A percentile compares a stretch with the other conserved stretches of the same genome.
Evolutionary conservation across 1,140 invertebrate species (phyloP).

Genomic region (Aphelinus certus): DNA sequence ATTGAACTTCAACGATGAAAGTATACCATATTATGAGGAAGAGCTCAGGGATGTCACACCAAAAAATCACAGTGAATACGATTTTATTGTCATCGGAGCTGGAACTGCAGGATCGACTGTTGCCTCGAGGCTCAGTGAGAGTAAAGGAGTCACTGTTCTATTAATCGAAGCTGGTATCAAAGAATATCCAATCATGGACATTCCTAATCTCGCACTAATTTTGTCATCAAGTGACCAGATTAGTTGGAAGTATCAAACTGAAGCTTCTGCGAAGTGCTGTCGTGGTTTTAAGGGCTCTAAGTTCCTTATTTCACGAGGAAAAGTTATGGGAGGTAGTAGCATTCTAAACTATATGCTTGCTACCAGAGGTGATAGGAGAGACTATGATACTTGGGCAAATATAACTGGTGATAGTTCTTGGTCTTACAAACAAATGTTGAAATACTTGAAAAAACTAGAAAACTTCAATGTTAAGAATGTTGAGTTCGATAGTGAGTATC

Average conservation of each 20-base stretch:
- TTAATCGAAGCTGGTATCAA: constrained; percentile 76
- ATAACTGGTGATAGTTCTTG: constrained; percentile 83
- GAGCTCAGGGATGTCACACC: background rate
- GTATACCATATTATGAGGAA: background rate
- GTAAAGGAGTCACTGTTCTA: constrained; percentile 70
- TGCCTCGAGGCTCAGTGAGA: constrained; percentile 73
- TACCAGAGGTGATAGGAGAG: constrained; percentile 81
- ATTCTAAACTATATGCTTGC: constrained; percentile 97
- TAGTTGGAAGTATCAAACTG: constrained; percentile 7
- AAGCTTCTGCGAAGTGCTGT: constrained; percentile 52
- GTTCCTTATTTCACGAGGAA: constrained; percentile 87
- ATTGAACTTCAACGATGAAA: background rate
- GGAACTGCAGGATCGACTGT: constrained; percentile 83
- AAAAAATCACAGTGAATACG: background rate
- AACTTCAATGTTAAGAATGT: constrained; percentile 81
- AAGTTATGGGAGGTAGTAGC: constrained; percentile 87
- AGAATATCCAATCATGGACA: constrained; percentile 70
- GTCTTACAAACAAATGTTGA: constrained; percentile 84
- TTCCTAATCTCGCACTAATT: constrained; percentile 68
- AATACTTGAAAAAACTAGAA: constrained; percentile 89
- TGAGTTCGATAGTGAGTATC: constrained; percentile 66
- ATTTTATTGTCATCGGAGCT: constrained; percentile 72
- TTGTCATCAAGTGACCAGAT: constrained; percentile 8
- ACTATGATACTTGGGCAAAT: constrained; percentile 91
- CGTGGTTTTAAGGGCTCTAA: constrained; percentile 65